Conservation (phyloP, 2,888 invertebrate species). For the Cheilosia grossa region DNA sequence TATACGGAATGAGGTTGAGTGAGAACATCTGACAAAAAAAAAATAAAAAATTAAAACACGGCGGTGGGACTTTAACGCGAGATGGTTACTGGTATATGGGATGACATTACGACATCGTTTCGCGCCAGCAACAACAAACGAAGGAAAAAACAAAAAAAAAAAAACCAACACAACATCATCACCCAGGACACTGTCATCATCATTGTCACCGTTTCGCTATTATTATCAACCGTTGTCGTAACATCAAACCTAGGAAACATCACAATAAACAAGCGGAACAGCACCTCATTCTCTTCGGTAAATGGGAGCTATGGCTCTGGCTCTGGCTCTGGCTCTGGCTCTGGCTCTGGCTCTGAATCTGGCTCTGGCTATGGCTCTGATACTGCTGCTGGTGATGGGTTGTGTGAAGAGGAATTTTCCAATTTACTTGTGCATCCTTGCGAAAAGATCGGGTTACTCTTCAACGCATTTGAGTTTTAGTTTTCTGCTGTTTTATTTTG, state of each 20-base stretch:
- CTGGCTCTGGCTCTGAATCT: not conserved
- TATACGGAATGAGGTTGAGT: slow-evolving; percentile 60
- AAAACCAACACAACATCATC: slow-evolving; percentile 38
- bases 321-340: not conserved
- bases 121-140: slow-evolving; percentile 17
- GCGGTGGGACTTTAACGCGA: slow-evolving; percentile 43
- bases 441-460: slow-evolving; percentile 75
- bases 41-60: slow-evolving; percentile 15
- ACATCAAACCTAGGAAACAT: slow-evolving; percentile 72
- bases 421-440: slow-evolving; percentile 75
- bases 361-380: not conserved
- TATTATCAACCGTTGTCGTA: slow-evolving; percentile 65
- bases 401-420: slow-evolving; percentile 71
- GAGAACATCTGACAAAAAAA: not conserved
- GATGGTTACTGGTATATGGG: slow-evolving; percentile 46
- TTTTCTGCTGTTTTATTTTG: not conserved
- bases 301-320: not conserved
- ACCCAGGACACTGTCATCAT: slow-evolving; percentile 59
- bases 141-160: not conserved
- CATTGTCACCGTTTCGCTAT: slow-evolving; percentile 68
- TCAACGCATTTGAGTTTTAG: slow-evolving; percentile 64
- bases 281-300: slow-evolving; percentile 24
- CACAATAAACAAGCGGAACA: slow-evolving; percentile 69
- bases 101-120: slow-evolving; percentile 64
- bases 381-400: slow-evolving; percentile 1